Conservation (phyloP, 1,140 invertebrate genomes). For the Anastatus disparis region DNA sequence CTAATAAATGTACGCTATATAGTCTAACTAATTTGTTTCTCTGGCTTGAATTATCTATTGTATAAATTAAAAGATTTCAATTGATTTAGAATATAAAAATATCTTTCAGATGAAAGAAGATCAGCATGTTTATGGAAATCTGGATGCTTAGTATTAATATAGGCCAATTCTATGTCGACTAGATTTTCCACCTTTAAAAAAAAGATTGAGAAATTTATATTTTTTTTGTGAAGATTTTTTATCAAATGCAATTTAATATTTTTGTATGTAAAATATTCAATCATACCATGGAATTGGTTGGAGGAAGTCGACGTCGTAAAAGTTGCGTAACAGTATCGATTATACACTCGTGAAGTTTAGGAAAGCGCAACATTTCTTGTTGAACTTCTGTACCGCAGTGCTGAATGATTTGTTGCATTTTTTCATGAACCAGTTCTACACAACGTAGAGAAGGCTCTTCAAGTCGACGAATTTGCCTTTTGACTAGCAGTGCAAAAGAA, state of each 20-base stretch:
- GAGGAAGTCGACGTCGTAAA: conserved; percentile 86
- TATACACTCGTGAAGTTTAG: conserved; percentile 96
- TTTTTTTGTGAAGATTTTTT: not conserved
- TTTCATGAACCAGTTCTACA: conserved; percentile 98
- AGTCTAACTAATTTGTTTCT: no score
- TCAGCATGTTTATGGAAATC: conserved; percentile 97
- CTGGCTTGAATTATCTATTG: no score
- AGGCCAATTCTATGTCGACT: conserved; percentile 96
- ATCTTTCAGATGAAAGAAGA: conserved; percentile 81
- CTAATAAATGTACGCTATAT: no score
- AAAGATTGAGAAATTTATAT: no score
- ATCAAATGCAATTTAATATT: conserved; percentile 16
- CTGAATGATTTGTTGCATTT: conserved; percentile 99
- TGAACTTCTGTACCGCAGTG: conserved; percentile 97
- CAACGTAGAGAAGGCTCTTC: conserved; percentile 96
- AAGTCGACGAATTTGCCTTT: conserved; percentile 94
- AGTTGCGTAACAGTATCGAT: conserved; percentile 97
- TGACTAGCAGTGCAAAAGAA: conserved; percentile 90
- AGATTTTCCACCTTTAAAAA: conserved; percentile 86
- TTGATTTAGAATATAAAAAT: no score
- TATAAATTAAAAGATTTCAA: no score
- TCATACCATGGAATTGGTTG: conserved; percentile 93
- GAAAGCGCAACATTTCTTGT: conserved; percentile 98
- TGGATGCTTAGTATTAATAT: conserved; percentile 99
- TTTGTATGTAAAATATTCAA: not conserved